A percentile compares a stretch with the other conserved stretches of the same genome.
These are phyloP conservation scores for Stenodema calcarata DNA, from an alignment of 2,888 invertebrate genomes.

Conservation along the genomic window DNA sequence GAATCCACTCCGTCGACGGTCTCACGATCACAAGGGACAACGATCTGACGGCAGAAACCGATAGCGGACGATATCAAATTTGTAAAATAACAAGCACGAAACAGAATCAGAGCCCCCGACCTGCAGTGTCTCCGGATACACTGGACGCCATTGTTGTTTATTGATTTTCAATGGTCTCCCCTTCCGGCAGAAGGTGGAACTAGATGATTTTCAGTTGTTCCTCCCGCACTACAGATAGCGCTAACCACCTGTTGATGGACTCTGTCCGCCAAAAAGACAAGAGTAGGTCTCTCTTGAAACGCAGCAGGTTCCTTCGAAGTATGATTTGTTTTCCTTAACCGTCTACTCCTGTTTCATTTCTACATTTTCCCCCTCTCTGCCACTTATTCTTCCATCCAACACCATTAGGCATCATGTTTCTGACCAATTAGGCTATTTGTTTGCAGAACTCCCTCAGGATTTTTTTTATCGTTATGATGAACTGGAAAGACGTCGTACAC, in stretches of 20 bases:
- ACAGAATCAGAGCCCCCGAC: not conserved
- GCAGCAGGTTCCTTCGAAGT: too few species aligned
- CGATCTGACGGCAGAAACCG: conserved; percentile 10
- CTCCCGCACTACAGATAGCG: not conserved
- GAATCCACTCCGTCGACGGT: not conserved
- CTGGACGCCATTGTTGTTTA: conserved; percentile 55
- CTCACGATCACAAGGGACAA: not conserved
- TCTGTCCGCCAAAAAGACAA: not conserved
- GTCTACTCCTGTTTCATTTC: too few species aligned
- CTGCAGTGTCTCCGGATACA: conserved; percentile 44
- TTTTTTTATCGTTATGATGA: too few species aligned
- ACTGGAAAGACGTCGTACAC: too few species aligned
- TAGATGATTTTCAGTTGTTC: not conserved
- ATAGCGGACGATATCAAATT: conserved; percentile 17
- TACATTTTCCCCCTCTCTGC: too few species aligned
- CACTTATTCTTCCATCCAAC: too few species aligned
- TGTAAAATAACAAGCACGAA: not conserved
- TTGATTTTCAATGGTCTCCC: conserved; percentile 51
- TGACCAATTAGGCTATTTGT: too few species aligned
- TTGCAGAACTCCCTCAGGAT: too few species aligned
- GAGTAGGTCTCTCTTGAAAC: too few species aligned
- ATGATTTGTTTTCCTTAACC: too few species aligned
- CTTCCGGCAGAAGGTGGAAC: conserved; percentile 19
- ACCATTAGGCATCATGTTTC: too few species aligned
- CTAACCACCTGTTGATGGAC: not conserved